phyloP scores from a whole-genome alignment of 2,888 invertebrate genomes.

The Epinotia nisella region DNA sequence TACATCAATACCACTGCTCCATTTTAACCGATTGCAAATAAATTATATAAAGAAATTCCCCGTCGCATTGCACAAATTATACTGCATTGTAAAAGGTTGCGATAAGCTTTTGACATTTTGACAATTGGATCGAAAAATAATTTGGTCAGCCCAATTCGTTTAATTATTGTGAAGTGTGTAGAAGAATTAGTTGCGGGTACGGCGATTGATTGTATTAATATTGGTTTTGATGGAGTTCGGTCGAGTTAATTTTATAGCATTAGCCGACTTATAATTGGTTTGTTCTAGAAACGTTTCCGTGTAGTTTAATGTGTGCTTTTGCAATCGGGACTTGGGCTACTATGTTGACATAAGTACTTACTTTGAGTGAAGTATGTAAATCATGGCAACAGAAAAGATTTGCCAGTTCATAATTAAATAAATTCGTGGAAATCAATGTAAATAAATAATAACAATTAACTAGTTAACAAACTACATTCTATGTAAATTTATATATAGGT shows the following conservation, averaged over 20 bases:
- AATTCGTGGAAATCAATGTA: too few relatives aligned
- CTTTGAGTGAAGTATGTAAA: not conserved
- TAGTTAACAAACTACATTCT: too few relatives aligned
- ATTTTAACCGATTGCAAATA: conserved; percentile 53
- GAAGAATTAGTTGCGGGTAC: conserved; percentile 28
- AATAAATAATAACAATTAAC: too few relatives aligned
- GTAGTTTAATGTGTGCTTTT: not conserved
- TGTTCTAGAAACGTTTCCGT: conserved; percentile 17
- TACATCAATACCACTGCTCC: conserved; percentile 58
- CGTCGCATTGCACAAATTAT: conserved; percentile 60
- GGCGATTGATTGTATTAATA: conserved; percentile 17
- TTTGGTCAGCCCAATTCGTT: conserved; percentile 41
- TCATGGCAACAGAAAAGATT: not conserved
- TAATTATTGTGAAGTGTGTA: conserved; percentile 45
- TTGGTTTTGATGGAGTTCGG: conserved; percentile 12
- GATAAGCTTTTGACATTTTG: conserved; percentile 50
- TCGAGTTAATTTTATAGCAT: conserved; percentile 15
- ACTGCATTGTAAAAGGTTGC: conserved; percentile 54
- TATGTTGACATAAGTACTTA: not conserved
- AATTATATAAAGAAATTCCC: conserved; percentile 62
- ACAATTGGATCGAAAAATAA: conserved; percentile 43
- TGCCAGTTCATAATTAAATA: too few relatives aligned
- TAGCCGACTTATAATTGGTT: conserved; percentile 13
- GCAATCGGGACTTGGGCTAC: not conserved
- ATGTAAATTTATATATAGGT: too few relatives aligned